Evolutionary conservation across 2,888 invertebrate species (phyloP).

Genomic region (Apodemia hepburni): DNA sequence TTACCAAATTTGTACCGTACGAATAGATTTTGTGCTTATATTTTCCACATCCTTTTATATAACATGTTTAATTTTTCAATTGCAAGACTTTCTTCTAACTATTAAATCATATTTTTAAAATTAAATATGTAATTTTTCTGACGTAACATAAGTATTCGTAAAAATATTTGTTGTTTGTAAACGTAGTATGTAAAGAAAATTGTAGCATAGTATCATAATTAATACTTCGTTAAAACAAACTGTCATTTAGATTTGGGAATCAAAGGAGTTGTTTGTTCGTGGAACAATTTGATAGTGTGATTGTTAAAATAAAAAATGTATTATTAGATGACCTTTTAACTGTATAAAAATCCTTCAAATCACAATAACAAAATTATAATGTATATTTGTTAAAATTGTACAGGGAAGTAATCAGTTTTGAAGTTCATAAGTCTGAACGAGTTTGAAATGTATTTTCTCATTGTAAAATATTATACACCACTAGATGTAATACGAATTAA

Average conservation of each 20-base stretch:
- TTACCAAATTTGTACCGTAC: conserved; percentile 73
- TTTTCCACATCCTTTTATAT: conserved; percentile 62
- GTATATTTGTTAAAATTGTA: conserved; percentile 73
- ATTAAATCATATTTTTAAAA: not conserved
- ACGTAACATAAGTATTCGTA: not conserved
- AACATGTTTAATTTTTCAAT: conserved; percentile 1
- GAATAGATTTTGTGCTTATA: conserved; percentile 64
- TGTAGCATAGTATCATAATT: conserved; percentile 6
- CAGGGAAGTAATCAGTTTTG: conserved; percentile 71
- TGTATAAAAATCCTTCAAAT: conserved; percentile 55
- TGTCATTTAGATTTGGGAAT: conserved; percentile 2
- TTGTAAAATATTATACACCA: conserved; percentile 74
- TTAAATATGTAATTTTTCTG: not conserved
- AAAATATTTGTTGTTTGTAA: conserved; percentile 11
- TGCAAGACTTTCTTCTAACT: not conserved
- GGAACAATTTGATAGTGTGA: conserved; percentile 8
- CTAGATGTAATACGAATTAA: conserved; percentile 70
- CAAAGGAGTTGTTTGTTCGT: not conserved
- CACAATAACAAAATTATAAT: conserved; percentile 74
- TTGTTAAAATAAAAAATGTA: conserved; percentile 10
- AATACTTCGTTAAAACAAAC: not conserved
- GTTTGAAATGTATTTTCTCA: conserved; percentile 74
- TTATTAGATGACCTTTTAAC: not conserved
- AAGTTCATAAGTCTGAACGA: conserved; percentile 77
- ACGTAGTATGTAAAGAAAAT: not conserved